Evolutionary conservation across 1,140 invertebrate genomes (phyloP), one percentile per base, ranked within the genome.

Genomic region (Saccostrea echinata): DNA sequence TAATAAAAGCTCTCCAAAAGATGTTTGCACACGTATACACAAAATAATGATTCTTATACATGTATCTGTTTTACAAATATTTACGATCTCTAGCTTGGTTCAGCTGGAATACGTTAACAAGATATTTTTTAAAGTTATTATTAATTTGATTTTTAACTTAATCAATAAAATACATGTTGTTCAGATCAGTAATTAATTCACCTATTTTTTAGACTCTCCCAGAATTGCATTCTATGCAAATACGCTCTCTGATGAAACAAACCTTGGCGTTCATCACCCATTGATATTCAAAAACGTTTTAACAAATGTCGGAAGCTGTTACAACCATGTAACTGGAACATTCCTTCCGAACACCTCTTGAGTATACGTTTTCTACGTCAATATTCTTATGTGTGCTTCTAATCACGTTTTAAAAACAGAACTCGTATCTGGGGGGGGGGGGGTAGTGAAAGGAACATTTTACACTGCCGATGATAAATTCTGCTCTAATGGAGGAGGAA

Each of bases 191-290:
- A n/a, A n/a, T n/a, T n/a, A n/a, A n/a, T n/a, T n/a, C n/a, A 43
- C 1, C 6, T 1, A 43, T 6, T 43, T 6, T 43, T 43, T 6
- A 43, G 27, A 51, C 21, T 21, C 43, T 21, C 35, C 81, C 3
- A 82, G 51, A 53, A 53, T 82, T 21, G 80, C 80, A 13, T 82
- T 82, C 27, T 82, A 18, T 35, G 80, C 80, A 4, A 82, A 82
- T 27, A 82, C 27, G 21, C 2, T 82, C 9, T 43, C 81, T 9
- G 81, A 52, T 33, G 33, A 12, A 18, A 2, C 11, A 4, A 82
- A 51, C 81, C 35, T 82, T 21, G 52, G n/a, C 6, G 4, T 82
- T 43, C 81, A 82, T n/a, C 35, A 82, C 11, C 4, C 81, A 4
- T 18, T 82, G 33, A 33, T 53, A 0, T 82, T 82, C 43, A 33